Evolutionary conservation across 2,113 vertebrate genomes (phyloP).

Genomic region (Amblyopsis rosae): DNA sequence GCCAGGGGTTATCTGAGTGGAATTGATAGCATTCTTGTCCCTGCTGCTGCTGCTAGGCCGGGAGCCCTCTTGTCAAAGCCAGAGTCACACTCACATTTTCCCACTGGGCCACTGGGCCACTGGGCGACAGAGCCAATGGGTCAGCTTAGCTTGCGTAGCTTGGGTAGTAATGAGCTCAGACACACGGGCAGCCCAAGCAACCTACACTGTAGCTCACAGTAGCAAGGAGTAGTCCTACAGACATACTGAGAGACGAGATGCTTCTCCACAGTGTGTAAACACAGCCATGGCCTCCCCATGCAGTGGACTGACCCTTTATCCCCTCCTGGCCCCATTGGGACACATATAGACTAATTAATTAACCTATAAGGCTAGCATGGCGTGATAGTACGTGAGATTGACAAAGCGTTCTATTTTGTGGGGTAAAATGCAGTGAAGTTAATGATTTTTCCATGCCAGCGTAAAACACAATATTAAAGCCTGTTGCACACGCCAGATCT

Average conservation of each 20-base stretch:
- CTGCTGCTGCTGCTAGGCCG: conserved; percentile 60
- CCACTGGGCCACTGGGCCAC: conserved; percentile 58
- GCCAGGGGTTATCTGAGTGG: conserved; percentile 89
- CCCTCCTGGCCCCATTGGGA: conserved; percentile 52
- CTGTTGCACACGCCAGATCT: too few species aligned
- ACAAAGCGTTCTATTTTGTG: neutral
- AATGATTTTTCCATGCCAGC: too few species aligned
- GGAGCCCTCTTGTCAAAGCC: conserved; percentile 50
- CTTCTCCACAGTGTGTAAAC: neutral
- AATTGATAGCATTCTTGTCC: conserved; percentile 87
- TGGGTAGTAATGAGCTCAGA: too few species aligned
- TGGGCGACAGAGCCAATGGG: neutral
- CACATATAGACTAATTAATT: conserved; percentile 20
- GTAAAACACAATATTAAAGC: too few species aligned
- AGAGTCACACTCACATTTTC: conserved; percentile 45
- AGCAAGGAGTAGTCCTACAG: too few species aligned
- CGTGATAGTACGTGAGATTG: neutral
- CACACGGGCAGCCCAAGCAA: too few species aligned
- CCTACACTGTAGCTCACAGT: too few species aligned
- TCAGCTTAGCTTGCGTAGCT: neutral
- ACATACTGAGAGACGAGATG: neutral
- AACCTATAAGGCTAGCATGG: too few species aligned
- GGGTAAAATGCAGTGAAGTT: too few species aligned
- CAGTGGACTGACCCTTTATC: conserved; percentile 75
- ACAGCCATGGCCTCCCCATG: conserved; percentile 65